Percentiles rank a stretch among this genome's conserved stretches.
phyloP scores from a whole-genome alignment of 1,140 invertebrate genomes.

The Chelonus insularis region DNA sequence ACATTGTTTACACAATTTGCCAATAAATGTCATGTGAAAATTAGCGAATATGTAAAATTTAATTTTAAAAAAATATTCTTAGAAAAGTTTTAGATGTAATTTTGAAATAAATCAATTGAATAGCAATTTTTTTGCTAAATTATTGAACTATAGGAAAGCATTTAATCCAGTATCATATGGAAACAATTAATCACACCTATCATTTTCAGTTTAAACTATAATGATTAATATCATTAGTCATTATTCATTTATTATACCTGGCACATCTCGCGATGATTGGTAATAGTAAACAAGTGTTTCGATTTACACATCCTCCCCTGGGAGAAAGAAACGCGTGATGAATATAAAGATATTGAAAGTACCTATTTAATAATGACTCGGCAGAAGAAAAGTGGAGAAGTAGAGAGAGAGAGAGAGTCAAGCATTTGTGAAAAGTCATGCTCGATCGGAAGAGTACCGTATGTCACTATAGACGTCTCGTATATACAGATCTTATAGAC shows the following conservation, averaged over 20 bases:
- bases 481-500: slow-evolving; percentile 28
- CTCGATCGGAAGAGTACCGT: slow-evolving; percentile 38
- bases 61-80: too few species aligned
- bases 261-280: background rate
- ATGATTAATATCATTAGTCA: slow-evolving; percentile 1
- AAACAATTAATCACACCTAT: background rate
- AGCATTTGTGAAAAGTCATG: slow-evolving; percentile 43
- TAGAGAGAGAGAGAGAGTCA: background rate
- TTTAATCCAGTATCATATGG: background rate
- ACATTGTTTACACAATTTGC: too few species aligned
- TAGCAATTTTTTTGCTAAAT: too few species aligned
- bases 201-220: background rate
- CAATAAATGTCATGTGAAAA: too few species aligned
- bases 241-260: background rate
- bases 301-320: background rate
- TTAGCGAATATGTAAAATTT: too few species aligned
- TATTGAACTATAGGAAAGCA: background rate
- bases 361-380: slow-evolving; percentile 46
- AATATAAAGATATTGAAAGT: slow-evolving; percentile 49
- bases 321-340: slow-evolving; percentile 44
- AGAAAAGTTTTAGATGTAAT: too few species aligned
- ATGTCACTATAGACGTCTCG: slow-evolving; percentile 51
- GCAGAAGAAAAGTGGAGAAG: slow-evolving; percentile 32
- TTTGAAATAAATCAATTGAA: too few species aligned
- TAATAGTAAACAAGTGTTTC: slow-evolving; percentile 6